A percentile compares a stretch with the other conserved stretches of the same genome.
Conservation (phyloP, 35 echinoderm and acorn worm species). For the Apostichopus japonicus region DNA sequence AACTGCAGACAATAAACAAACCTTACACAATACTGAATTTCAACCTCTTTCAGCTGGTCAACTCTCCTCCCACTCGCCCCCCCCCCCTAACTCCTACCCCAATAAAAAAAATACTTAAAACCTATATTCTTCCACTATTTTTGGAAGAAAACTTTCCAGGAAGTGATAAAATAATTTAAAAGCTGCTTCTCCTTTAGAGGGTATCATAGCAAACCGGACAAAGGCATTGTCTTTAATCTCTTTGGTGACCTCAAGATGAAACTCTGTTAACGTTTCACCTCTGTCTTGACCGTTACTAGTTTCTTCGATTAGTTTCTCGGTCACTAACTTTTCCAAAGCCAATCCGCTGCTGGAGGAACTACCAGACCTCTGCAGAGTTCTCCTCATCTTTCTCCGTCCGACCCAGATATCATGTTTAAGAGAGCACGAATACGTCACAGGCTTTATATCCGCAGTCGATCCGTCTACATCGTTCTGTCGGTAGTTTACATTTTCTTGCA, state of each 20-base stretch:
- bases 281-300: not conserved
- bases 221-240: not conserved
- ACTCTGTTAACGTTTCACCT: not conserved
- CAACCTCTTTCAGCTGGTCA: too few relatives aligned
- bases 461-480: too few relatives aligned
- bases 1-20: too few relatives aligned
- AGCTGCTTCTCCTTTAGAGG: slow-evolving; percentile 34
- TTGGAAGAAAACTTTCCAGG: slow-evolving; percentile 66
- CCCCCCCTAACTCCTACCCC: too few relatives aligned
- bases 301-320: slow-evolving; percentile 54
- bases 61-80: too few relatives aligned
- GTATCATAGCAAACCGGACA: slow-evolving; percentile 33
- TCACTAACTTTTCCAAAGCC: slow-evolving; percentile 64
- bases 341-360: slow-evolving; percentile 5
- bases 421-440: slow-evolving; percentile 48
- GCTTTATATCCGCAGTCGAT: not conserved
- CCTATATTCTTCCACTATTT: slow-evolving; percentile 52
- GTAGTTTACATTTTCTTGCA: not conserved
- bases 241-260: slow-evolving; percentile 1
- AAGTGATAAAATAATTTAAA: slow-evolving; percentile 83
- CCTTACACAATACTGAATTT: too few relatives aligned
- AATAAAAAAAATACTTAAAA: not conserved
- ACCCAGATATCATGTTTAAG: slow-evolving; percentile 75
- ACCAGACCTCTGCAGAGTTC: slow-evolving; percentile 52
- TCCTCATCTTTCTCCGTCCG: slow-evolving; percentile 81